Base-by-base conservation (phyloP, 2,113 vertebrate genomes). In the Lycocorax pyrrhopterus region DNA sequence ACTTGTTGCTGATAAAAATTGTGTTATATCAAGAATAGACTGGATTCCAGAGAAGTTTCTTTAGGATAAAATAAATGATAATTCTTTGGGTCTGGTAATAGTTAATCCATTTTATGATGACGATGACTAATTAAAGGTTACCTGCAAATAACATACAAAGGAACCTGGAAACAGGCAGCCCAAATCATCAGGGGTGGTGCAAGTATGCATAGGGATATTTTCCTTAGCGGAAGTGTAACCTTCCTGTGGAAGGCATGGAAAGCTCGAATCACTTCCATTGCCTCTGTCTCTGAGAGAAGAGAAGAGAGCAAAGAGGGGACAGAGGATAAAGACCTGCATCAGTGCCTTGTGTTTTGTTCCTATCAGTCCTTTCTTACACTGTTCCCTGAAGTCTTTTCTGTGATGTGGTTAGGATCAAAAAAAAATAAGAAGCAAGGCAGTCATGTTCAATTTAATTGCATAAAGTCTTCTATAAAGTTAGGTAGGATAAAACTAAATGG, bases 221-320 rank as follows among this genome's bases (percentile, higher is more conserved):
- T 79, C 72, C 37, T 55, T 43, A 77, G 46, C 7, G 3, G 6
- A 94, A 43, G 8, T 26, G 27, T 16, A 79, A 71, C 63, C n/a
- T 77, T 90, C 30, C 49, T 37, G 23, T 0, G 1, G 23, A 80
- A 92, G 16, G 17, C 60, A 25, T 37, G 46, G 30, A 27, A 72
- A 82, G 11, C 47, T 79, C 32, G 17, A 46, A 69, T 21, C 46
- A 7, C 13, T 60, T 69, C 51, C 58, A 44, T 2, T 79, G 53
- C 46, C 62, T 71, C 26, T 0, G 0, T 12, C 52, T 69, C 63
- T 8, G 14, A 62, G 62, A 80, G 55, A 1, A 66, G 58, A 69
- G 43, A 21, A 33, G 53, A 44, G 3, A 87, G 46, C 29, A 67
- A 66, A n/a, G 51, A 79, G 11, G 3, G 10, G 7, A 19, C 29